phyloP scores from a whole-genome alignment of 2,797 vertebrate species.

The Halcyon chelicuti region DNA sequence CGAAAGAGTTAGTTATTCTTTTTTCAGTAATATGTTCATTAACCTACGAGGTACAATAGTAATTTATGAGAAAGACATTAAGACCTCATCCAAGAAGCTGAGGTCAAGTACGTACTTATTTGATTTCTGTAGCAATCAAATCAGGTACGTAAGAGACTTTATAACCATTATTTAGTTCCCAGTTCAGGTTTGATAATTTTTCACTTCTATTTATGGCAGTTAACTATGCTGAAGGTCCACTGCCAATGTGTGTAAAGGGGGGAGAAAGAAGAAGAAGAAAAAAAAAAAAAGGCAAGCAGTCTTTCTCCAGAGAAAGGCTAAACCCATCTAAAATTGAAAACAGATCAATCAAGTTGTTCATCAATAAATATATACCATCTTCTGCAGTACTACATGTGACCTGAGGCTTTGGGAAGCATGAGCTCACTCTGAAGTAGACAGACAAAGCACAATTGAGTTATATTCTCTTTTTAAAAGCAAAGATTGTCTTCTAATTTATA shows the following conservation, averaged over 20 bases:
- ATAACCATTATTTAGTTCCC: background rate
- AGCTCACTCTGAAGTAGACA: slow-evolving; percentile 17
- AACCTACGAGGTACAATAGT: background rate
- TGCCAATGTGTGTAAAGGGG: background rate
- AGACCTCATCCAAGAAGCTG: background rate
- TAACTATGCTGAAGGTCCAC: background rate
- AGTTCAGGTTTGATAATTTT: background rate
- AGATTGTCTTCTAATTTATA: slow-evolving; percentile 25
- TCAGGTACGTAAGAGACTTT: background rate
- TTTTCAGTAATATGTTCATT: background rate
- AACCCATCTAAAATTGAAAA: slow-evolving; percentile 14
- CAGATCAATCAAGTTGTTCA: background rate
- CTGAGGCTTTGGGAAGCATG: background rate
- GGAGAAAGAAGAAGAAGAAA: no score
- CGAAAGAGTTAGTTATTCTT: background rate
- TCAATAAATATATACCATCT: slow-evolving; percentile 26
- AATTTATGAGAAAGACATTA: background rate
- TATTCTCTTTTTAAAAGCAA: slow-evolving; percentile 7
- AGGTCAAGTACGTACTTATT: background rate
- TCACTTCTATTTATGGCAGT: background rate
- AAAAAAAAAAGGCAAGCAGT: background rate
- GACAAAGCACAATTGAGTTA: background rate
- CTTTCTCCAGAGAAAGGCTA: background rate
- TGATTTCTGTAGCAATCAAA: background rate
- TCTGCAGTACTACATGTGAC: slow-evolving; percentile 15